Evolutionary conservation across 2,797 vertebrate genomes (phyloP).

Genomic region (Vultur gryphus): DNA sequence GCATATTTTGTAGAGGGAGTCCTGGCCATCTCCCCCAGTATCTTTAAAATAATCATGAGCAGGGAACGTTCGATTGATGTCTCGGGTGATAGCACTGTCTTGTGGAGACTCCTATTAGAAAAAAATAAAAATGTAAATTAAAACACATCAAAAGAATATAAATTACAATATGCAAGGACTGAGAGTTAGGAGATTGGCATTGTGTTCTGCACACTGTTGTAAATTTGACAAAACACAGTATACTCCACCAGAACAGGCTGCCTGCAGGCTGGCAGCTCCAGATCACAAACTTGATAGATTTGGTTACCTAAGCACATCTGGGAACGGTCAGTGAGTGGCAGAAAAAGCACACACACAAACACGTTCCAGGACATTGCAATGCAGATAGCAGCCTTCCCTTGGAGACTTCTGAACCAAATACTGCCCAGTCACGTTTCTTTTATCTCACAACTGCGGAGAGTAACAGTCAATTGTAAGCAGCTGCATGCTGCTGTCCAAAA

Average conservation of each 20-base stretch:
- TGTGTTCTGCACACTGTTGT: background rate
- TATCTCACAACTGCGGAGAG: background rate
- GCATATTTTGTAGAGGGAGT: slow-evolving; percentile 99
- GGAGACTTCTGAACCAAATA: background rate
- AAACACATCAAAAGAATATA: background rate
- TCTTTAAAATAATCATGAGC: slow-evolving; percentile 99
- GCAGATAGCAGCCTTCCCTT: background rate
- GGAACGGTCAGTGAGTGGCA: background rate
- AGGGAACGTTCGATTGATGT: slow-evolving; percentile 98
- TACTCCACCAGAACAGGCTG: background rate
- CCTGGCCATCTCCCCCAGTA: slow-evolving; percentile 97
- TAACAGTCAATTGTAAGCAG: background rate
- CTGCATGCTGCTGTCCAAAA: background rate
- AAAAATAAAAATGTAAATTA: background rate
- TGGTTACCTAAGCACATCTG: slow-evolving; percentile 11
- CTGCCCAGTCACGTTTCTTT: background rate
- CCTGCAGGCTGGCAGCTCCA: slow-evolving; percentile 11
- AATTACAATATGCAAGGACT: background rate
- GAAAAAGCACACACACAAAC: background rate
- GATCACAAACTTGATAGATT: background rate
- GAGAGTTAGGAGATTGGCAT: background rate
- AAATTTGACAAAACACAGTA: background rate
- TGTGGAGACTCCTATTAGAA: slow-evolving; percentile 90
- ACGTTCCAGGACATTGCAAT: background rate
- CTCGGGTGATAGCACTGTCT: slow-evolving; percentile 97